A percentile compares a stretch with the other conserved stretches of the same genome.
Conservation (phyloP, 2,113 vertebrate genomes). For the Micronycteris hirsuta region DNA sequence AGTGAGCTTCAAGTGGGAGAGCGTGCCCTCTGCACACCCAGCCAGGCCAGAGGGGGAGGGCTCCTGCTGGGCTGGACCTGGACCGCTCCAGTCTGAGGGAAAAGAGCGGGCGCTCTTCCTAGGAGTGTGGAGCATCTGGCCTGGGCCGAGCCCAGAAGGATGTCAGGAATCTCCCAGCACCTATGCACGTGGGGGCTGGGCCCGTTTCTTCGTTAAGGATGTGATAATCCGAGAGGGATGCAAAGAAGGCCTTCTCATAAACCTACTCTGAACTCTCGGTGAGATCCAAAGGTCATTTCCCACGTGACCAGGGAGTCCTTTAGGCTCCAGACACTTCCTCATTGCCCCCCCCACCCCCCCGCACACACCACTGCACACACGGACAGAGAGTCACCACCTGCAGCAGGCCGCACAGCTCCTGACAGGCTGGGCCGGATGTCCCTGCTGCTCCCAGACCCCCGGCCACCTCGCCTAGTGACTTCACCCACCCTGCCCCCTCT, state of each 20-base stretch:
- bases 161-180: neutral
- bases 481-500: neutral
- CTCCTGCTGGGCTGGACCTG: neutral
- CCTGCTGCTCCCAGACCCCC: too few relatives aligned
- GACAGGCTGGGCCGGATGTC: fast-evolving
- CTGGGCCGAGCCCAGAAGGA: neutral
- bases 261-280: neutral
- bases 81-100: neutral
- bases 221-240: neutral
- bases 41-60: neutral
- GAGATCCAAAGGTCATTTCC: neutral
- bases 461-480: neutral
- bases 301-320: neutral
- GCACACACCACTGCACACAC: fast-evolving
- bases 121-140: neutral
- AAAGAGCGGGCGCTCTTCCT: neutral
- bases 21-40: neutral
- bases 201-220: neutral
- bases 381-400: neutral
- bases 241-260: neutral
- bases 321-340: neutral
- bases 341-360: neutral
- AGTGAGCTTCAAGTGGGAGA: neutral
- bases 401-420: neutral
- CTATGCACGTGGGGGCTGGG: too few relatives aligned